phyloP scores from a whole-genome alignment of 1,140 invertebrate species.

The Meloidogyne floridensis region DNA sequence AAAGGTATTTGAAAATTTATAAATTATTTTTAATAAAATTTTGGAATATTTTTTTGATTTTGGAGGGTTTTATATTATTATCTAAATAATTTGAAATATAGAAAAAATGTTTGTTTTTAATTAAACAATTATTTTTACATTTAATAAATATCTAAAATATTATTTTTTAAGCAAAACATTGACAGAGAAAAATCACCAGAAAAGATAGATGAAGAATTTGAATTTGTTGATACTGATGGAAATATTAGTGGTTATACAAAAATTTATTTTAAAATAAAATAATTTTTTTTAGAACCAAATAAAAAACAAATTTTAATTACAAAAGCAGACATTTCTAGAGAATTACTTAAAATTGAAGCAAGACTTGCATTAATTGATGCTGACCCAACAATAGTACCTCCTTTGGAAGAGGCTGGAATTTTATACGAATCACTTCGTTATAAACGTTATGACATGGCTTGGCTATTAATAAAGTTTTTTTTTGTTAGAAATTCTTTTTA shows the following conservation, averaged over 20 bases:
- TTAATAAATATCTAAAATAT: neutral
- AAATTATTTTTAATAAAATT: neutral
- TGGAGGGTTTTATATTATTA: too few species aligned
- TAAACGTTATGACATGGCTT: slow-evolving; percentile 52
- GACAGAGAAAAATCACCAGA: neutral
- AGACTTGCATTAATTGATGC: slow-evolving; percentile 41
- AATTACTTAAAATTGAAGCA: slow-evolving; percentile 45
- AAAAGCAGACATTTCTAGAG: slow-evolving; percentile 35
- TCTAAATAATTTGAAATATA: too few species aligned
- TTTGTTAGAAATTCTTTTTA: neutral
- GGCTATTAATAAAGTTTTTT: slow-evolving; percentile 41
- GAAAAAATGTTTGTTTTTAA: too few species aligned
- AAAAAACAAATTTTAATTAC: slow-evolving; percentile 7
- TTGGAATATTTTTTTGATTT: too few species aligned
- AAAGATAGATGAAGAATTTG: neutral
- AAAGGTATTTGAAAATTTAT: neutral
- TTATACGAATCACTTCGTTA: slow-evolving; percentile 43
- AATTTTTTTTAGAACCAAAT: neutral
- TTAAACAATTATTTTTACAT: neutral
- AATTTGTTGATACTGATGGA: slow-evolving; percentile 11
- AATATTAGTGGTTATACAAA: neutral
- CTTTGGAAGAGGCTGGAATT: slow-evolving; percentile 38
- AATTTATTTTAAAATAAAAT: neutral
- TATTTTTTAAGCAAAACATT: neutral
- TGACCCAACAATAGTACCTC: slow-evolving; percentile 35